Evolutionary conservation across 2,888 invertebrate genomes (phyloP), one percentile per base, ranked within the genome.

Genomic region (Bursaphelenchus okinawaensis): DNA sequence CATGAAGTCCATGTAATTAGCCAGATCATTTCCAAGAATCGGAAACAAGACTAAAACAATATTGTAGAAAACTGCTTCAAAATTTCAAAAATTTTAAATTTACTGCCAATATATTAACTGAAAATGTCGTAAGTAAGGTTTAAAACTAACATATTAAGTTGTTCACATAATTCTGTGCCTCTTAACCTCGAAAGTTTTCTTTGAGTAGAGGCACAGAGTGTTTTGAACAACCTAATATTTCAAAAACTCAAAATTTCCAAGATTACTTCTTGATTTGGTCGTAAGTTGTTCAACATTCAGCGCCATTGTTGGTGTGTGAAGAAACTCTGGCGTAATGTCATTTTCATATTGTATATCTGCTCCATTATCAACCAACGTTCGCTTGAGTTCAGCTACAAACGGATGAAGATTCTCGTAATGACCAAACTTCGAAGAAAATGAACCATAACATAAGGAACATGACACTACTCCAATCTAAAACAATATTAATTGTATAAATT

Each of bases 1-100:
- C 60, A 74, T 31, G 29, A 67, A 70, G 9, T 68, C 65, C 6
- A 51, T 51, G 24, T 75, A 71, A 27, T 67, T 67, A 22, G 55
- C 52, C 12, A 75, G 58, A 28, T 62, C 61, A 51, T 72, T 67
- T 9, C 75, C 75, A 28, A 73, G 51, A 19, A 75, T 67, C 2
- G 69, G 55, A 0, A 75, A 50, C 19, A 75, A 23, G 24, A 62
- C 62, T 62, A 23, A 63, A 62, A 51, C 3, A 1, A n/a, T 22
- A 12, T 23, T 40, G 12, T 40, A 4, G 2, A 29, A 40, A 16
- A 40, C 6, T 3, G 6, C n/a, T 40, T 40, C 6, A n/a, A n/a
- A n/a, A n/a, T n/a, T n/a, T n/a, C n/a, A n/a, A n/a, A n/a, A n/a
- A n/a, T n/a, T n/a, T n/a, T n/a, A n/a, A n/a, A n/a, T n/a, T n/a